phyloP scores from a whole-genome alignment of 2,113 vertebrate species.

The Apodemus speciosus region DNA sequence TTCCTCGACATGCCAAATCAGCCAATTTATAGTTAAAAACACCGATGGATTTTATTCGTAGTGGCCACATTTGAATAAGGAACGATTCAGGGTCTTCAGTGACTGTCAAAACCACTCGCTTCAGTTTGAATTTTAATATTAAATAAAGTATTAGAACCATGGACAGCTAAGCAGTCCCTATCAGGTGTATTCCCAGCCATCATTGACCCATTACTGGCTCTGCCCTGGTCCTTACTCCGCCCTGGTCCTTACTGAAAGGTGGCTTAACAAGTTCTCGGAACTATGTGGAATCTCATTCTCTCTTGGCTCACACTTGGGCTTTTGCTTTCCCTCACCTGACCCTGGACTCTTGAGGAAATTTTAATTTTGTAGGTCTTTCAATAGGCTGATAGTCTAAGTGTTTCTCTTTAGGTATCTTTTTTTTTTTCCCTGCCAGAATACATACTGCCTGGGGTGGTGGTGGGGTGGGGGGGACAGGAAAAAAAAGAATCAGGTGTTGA shows the following conservation, averaged over 20 bases:
- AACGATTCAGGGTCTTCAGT: neutral
- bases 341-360: neutral
- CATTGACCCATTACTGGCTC: too few species aligned
- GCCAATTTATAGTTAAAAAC: neutral
- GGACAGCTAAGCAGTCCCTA: neutral
- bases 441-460: neutral
- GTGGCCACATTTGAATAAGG: neutral
- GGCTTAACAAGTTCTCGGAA: neutral
- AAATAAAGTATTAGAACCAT: neutral
- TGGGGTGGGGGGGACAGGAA: neutral
- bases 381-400: neutral
- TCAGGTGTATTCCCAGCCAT: neutral
- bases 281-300: neutral
- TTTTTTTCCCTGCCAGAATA: neutral
- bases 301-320: neutral
- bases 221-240: too few species aligned
- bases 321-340: neutral
- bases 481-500: neutral
- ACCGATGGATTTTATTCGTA: neutral
- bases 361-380: neutral
- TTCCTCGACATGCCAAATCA: neutral
- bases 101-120: neutral
- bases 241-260: neutral
- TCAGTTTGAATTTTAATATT: neutral
- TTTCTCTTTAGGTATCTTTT: neutral